Evolutionary conservation across 1,140 invertebrate species (phyloP).

Genomic region (Cotesia glomerata): DNA sequence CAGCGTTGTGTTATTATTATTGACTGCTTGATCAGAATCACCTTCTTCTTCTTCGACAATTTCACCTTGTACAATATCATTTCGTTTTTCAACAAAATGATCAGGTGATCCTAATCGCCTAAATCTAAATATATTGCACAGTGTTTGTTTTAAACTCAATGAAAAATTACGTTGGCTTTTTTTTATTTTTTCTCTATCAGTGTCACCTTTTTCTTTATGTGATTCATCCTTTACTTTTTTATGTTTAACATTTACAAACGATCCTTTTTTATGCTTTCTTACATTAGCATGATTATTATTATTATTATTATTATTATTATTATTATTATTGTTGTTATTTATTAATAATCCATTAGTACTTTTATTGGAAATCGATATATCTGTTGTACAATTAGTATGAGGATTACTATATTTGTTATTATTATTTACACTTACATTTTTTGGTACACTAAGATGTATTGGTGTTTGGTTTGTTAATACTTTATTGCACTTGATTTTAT

Average conservation of each 20-base stretch:
- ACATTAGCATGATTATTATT: slow-evolving; percentile 62
- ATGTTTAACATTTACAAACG: slow-evolving; percentile 68
- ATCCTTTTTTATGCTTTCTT: slow-evolving; percentile 69
- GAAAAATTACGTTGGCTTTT: slow-evolving; percentile 71
- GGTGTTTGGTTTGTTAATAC: slow-evolving; percentile 37
- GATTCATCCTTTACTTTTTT: slow-evolving; percentile 71
- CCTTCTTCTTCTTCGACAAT: slow-evolving; percentile 61
- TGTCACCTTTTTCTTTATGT: slow-evolving; percentile 56
- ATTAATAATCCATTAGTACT: slow-evolving; percentile 51
- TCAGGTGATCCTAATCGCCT: slow-evolving; percentile 66
- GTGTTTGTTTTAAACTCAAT: slow-evolving; percentile 81
- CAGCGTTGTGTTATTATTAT: slow-evolving; percentile 53
- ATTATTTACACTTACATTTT: slow-evolving; percentile 58
- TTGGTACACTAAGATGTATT: slow-evolving; percentile 54
- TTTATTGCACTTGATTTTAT: slow-evolving; percentile 61
- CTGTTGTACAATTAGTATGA: slow-evolving; percentile 57
- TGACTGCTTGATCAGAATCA: slow-evolving; percentile 56
- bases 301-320: slow-evolving; percentile 62
- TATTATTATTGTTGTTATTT: too few species aligned
- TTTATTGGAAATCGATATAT: slow-evolving; percentile 59
- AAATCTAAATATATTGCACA: slow-evolving; percentile 83
- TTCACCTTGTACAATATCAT: slow-evolving; percentile 61
- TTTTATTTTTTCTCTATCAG: slow-evolving; percentile 67
- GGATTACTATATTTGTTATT: slow-evolving; percentile 61
- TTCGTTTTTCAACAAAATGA: slow-evolving; percentile 55